These are phyloP conservation scores for Alectura lathami DNA, from an alignment of 2,113 vertebrate species.

Conservation along the genomic window DNA sequence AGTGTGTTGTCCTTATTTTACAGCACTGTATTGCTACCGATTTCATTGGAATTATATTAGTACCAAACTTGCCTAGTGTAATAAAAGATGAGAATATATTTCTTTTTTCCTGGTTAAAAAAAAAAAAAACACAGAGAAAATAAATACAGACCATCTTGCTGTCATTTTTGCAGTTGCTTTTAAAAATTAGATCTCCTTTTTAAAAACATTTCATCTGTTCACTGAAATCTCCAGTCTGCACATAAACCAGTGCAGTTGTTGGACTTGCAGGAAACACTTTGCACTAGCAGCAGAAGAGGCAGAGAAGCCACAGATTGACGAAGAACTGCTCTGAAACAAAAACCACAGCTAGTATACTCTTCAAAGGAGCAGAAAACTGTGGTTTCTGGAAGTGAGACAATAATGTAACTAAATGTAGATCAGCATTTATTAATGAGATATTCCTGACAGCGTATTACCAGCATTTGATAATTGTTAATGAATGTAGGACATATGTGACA, in stretches of 20 bases:
- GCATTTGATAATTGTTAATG: background rate
- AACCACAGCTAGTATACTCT: background rate
- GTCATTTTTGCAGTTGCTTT: constrained; percentile 1
- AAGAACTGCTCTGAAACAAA: background rate
- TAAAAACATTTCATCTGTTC: background rate
- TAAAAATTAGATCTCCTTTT: background rate
- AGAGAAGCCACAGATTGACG: background rate
- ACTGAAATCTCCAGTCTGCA: background rate
- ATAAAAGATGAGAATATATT: background rate
- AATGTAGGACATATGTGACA: background rate
- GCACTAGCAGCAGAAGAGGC: background rate
- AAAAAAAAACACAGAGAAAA: background rate
- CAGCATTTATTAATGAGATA: background rate
- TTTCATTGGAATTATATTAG: background rate
- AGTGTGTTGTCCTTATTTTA: background rate
- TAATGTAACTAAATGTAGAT: background rate
- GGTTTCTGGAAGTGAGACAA: background rate
- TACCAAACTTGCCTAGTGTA: background rate
- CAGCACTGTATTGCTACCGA: background rate
- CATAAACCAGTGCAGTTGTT: accelerated
- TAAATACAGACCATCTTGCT: background rate
- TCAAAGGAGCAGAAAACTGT: background rate
- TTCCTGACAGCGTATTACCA: background rate
- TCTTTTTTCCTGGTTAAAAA: background rate
- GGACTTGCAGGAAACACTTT: background rate